These are phyloP conservation scores for Hippocampus kuda DNA, from an alignment of 2,797 vertebrate species.

Conservation along the genomic window DNA sequence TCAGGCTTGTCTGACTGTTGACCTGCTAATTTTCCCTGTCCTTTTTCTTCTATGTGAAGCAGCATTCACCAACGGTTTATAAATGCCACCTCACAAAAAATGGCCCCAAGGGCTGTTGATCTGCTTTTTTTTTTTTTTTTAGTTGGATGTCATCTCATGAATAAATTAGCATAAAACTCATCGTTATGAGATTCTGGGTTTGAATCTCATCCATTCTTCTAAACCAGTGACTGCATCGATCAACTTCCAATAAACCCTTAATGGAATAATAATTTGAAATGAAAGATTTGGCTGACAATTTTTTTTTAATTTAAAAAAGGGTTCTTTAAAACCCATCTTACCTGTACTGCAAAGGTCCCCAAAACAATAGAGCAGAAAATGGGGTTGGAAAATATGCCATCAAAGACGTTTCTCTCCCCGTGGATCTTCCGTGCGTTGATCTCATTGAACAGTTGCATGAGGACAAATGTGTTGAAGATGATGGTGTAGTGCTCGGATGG, in stretches of 20 bases:
- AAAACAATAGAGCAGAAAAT: constrained; percentile 82
- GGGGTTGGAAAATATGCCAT: constrained; percentile 76
- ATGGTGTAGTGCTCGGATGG: constrained; percentile 88
- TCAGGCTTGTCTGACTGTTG: neutral
- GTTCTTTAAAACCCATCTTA: constrained; percentile 27
- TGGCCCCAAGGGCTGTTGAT: no score
- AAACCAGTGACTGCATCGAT: no score
- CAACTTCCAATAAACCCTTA: neutral
- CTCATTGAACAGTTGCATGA: constrained; percentile 86
- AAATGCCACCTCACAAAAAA: no score
- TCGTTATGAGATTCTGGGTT: no score
- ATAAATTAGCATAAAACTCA: no score
- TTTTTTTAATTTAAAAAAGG: neutral
- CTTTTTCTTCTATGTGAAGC: no score
- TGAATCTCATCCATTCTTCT: no score
- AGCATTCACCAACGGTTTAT: no score
- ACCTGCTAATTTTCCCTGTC: neutral
- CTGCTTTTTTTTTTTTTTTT: no score
- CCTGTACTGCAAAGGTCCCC: constrained; percentile 77
- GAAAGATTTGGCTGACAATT: neutral
- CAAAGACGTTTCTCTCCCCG: constrained; percentile 80
- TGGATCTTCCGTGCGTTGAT: constrained; percentile 84
- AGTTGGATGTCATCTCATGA: no score
- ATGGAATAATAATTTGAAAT: neutral
- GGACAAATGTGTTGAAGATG: constrained; percentile 84